Percentiles rank a stretch among this genome's conserved stretches.
Conservation (phyloP, 2,113 vertebrate genomes). For the Apaloderma vittatum region DNA sequence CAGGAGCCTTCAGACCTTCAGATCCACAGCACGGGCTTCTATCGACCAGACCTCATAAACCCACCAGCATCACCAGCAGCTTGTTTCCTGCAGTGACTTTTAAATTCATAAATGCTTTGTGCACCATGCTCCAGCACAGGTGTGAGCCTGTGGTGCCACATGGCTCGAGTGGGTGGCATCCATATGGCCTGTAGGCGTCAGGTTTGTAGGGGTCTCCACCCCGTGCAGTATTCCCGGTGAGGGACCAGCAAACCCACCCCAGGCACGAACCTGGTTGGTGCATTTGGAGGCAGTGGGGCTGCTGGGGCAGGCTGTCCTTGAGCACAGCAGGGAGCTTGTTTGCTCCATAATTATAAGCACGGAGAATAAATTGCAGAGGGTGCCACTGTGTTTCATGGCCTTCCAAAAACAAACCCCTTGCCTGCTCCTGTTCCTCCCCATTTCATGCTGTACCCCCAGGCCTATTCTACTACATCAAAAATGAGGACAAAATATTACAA, state of each 20-base stretch:
- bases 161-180: neutral
- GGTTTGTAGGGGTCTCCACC: neutral
- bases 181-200: fast-evolving
- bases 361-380: neutral
- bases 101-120: neutral
- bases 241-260: neutral
- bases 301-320: neutral
- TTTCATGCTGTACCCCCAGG: neutral
- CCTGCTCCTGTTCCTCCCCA: neutral
- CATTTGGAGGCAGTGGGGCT: neutral
- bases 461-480: neutral
- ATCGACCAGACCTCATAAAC: neutral
- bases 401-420: neutral
- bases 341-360: neutral
- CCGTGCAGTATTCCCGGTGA: fast-evolving
- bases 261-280: fast-evolving
- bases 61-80: neutral
- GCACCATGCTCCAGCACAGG: neutral
- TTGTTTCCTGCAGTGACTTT: neutral
- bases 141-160: neutral
- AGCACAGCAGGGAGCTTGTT: neutral
- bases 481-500: constrained; percentile 12
- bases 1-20: neutral
- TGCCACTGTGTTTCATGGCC: neutral
- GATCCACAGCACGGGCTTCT: neutral